These are phyloP conservation scores for Toxotes chatareus DNA, from an alignment of 2,113 vertebrate genomes.

Conservation along the genomic window DNA sequence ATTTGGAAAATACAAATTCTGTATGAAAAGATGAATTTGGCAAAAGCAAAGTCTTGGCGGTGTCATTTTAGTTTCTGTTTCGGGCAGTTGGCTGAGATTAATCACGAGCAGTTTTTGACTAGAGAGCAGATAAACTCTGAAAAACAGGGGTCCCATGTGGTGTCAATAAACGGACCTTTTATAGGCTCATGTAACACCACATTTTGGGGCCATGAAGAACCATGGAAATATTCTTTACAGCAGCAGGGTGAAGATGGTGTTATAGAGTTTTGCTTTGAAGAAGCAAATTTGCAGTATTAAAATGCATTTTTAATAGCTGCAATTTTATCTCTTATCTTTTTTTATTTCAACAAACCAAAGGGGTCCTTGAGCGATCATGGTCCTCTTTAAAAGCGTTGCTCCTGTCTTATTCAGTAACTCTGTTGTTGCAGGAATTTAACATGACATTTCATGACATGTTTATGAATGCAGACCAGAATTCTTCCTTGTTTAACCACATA, in stretches of 20 bases:
- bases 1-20: conserved; percentile 13
- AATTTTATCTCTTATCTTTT: not conserved
- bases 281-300: not conserved
- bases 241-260: not conserved
- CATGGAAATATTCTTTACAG: not conserved
- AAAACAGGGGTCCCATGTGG: no score
- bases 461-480: conserved; percentile 18
- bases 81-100: not conserved
- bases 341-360: conserved; percentile 7
- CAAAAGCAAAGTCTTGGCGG: not conserved
- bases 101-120: not conserved
- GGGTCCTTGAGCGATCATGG: not conserved
- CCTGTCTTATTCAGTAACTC: not conserved
- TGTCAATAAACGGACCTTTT: not conserved
- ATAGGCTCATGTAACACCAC: not conserved
- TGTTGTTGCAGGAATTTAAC: not conserved
- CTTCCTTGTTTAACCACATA: conserved; percentile 11
- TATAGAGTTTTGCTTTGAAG: not conserved
- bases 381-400: not conserved
- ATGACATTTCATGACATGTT: conserved; percentile 22
- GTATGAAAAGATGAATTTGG: conserved; percentile 18
- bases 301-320: not conserved
- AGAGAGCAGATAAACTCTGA: not conserved
- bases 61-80: not conserved
- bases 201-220: not conserved